Evolutionary conservation across 35 echinoderm and acorn worm species (phyloP), one percentile per base, ranked within the genome.

Genomic region (Diadema setosum): DNA sequence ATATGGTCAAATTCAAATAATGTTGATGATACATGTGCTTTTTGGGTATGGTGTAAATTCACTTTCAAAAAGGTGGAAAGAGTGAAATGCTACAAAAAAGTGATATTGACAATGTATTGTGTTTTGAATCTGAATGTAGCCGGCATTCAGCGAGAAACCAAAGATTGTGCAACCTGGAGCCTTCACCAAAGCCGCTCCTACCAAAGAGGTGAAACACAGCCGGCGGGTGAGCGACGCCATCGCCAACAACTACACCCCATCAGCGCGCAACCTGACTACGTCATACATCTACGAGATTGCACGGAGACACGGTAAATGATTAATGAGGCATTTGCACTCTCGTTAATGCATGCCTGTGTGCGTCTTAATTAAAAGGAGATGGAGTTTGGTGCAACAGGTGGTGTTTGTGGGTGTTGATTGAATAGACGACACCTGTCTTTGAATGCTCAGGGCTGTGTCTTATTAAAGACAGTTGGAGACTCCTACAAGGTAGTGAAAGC

Each of bases 71-170:
- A n/a, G n/a, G n/a, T n/a, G n/a, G n/a, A n/a, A n/a, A n/a, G n/a
- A n/a, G n/a, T n/a, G n/a, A n/a, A n/a, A n/a, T n/a, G n/a, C n/a
- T n/a, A n/a, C n/a, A n/a, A n/a, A n/a, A n/a, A n/a, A n/a, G n/a
- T n/a, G n/a, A n/a, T n/a, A n/a, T n/a, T n/a, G n/a, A n/a, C n/a
- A n/a, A n/a, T n/a, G n/a, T n/a, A n/a, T n/a, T n/a, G n/a, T n/a
- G n/a, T 64, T 7, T 70, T 75, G 34, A 21, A 40, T 70, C 42
- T 37, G 46, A 4, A 2, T 26, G 26, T 58, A 98, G 96, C 96
- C 96, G 84, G 88, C 96, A n/a, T 98, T 86, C 35, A 98, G 96
- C 87, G 81, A 98, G 60, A 94, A 98, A 33, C 96, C 96, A 5
- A 93, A 90, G 86, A 98, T 98, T 55, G 82, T 98, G 24, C 92